phyloP scores from a whole-genome alignment of 2,113 vertebrate species.

The Oreotrochilus melanogaster region DNA sequence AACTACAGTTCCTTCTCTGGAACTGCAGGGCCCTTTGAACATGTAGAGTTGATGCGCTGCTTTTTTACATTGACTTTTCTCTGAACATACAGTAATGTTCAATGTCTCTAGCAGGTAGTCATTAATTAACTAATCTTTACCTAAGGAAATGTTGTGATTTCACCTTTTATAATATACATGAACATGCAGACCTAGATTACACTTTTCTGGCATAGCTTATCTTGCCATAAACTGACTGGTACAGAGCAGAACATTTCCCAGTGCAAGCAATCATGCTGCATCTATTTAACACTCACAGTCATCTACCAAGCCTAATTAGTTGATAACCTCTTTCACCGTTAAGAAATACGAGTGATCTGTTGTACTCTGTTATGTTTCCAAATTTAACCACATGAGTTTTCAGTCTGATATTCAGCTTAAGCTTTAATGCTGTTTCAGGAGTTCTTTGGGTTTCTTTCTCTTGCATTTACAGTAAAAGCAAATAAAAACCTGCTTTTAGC shows the following conservation, averaged over 20 bases:
- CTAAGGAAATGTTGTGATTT: background rate
- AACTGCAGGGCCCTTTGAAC: background rate
- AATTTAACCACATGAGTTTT: background rate
- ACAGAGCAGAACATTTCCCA: background rate
- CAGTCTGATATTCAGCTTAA: background rate
- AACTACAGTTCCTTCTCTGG: background rate
- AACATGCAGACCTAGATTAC: background rate
- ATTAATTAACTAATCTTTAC: background rate
- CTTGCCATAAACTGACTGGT: background rate
- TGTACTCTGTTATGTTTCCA: background rate
- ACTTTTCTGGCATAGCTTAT: background rate
- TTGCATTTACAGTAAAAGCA: background rate
- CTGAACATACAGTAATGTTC: background rate
- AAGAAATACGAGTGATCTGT: background rate
- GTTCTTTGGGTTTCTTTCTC: background rate
- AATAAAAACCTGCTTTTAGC: background rate
- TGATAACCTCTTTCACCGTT: background rate
- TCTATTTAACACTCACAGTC: background rate
- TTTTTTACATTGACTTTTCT: background rate
- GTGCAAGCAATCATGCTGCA: background rate
- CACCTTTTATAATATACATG: background rate
- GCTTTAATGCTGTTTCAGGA: background rate
- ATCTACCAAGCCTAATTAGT: background rate
- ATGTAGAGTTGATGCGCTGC: fast-evolving
- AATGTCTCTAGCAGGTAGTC: background rate